Evolutionary conservation across 2,113 vertebrate species (phyloP).

Genomic region (Prunella fulvescens): DNA sequence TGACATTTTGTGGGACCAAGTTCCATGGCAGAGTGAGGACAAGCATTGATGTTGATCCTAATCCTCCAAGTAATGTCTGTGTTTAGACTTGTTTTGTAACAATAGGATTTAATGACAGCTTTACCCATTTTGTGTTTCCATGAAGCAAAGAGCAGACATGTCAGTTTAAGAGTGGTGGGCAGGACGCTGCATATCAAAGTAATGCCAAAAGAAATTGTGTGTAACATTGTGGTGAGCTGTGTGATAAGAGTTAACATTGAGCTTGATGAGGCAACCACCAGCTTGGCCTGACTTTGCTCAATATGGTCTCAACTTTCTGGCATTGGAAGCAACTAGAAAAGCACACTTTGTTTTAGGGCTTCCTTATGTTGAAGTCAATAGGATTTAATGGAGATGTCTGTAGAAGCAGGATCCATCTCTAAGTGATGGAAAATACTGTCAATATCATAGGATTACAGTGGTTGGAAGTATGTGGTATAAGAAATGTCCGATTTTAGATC

Average conservation of each 20-base stretch:
- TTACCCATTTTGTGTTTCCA: not conserved
- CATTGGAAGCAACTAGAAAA: not conserved
- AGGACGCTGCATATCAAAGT: not conserved
- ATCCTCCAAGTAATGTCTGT: not conserved
- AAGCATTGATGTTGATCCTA: not conserved
- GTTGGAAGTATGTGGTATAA: not conserved
- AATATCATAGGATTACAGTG: not conserved
- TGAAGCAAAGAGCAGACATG: not conserved
- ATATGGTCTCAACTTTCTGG: not conserved
- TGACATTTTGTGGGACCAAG: not conserved
- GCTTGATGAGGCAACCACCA: not conserved
- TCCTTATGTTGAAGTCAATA: not conserved
- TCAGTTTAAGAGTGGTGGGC: not conserved
- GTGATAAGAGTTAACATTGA: not conserved
- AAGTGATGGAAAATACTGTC: not conserved
- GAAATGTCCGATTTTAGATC: not conserved
- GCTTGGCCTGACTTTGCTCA: not conserved
- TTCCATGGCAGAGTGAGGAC: not conserved
- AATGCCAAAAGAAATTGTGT: not conserved
- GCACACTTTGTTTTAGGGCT: not conserved
- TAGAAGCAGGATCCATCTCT: slow-evolving; percentile 39
- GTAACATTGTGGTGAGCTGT: not conserved
- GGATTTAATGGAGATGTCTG: slow-evolving; percentile 22
- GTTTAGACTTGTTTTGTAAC: not conserved
- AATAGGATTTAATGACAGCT: not conserved